These are phyloP conservation scores for Turritopsis dohrnii DNA, from an alignment of 30 jellyfish, hydroid and myxozoan genomes.

Conservation along the genomic window DNA sequence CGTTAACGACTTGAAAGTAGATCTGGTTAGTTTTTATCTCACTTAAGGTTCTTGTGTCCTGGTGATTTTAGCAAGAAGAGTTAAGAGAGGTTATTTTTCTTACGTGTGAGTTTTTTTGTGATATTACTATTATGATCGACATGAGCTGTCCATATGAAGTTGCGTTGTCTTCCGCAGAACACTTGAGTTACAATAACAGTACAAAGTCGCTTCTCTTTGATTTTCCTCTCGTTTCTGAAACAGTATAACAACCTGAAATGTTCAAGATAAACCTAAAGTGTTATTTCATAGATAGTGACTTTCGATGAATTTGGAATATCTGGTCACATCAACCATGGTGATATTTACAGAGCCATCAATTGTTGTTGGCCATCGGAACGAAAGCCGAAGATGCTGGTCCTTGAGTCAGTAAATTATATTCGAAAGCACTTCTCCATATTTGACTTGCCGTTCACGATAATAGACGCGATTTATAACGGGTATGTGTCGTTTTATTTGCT, in stretches of 20 bases:
- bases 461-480: constrained; percentile 4
- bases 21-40: neutral
- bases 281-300: constrained; percentile 31
- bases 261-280: neutral
- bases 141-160: too few species aligned
- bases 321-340: constrained; percentile 48
- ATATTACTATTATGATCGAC: too few species aligned
- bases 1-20: neutral
- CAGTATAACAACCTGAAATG: too few species aligned
- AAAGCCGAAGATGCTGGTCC: neutral
- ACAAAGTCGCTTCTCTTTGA: too few species aligned
- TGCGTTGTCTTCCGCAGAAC: too few species aligned
- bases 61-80: too few species aligned
- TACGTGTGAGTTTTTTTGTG: too few species aligned
- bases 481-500: neutral
- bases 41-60: neutral
- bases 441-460: neutral
- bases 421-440: constrained; percentile 1
- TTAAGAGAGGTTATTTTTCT: too few species aligned
- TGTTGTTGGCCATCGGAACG: neutral
- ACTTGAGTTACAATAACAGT: too few species aligned
- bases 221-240: too few species aligned
- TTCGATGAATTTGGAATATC: constrained; percentile 55
- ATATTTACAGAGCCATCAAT: constrained; percentile 24
- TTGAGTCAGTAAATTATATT: neutral